Conservation (phyloP, 2,888 invertebrate species). For the Coecobrya sp. region DNA sequence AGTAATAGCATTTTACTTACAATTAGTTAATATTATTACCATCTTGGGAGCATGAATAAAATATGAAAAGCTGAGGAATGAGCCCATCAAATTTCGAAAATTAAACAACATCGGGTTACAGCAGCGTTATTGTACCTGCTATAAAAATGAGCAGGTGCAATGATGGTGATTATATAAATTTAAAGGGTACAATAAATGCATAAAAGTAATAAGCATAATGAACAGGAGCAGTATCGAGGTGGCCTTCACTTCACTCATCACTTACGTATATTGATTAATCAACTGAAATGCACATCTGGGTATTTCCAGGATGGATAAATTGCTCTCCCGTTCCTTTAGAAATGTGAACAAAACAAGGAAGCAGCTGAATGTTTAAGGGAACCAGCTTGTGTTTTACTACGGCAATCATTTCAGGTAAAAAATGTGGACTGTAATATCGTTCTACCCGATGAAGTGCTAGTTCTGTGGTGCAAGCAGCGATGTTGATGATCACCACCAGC, state of each 20-base stretch:
- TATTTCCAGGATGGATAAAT: slow-evolving; percentile 37
- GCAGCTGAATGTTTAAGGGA: slow-evolving; percentile 1
- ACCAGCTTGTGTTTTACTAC: slow-evolving; percentile 32
- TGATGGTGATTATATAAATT: slow-evolving; percentile 58
- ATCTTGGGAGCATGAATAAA: too few species aligned
- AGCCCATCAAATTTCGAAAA: slow-evolving; percentile 30
- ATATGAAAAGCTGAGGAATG: not conserved
- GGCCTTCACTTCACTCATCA: slow-evolving; percentile 54
- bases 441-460: not conserved
- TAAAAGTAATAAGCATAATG: slow-evolving; percentile 66
- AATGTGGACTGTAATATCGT: slow-evolving; percentile 25
- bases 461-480: not conserved
- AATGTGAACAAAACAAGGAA: slow-evolving; percentile 1
- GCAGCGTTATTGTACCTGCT: not conserved
- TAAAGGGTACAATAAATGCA: slow-evolving; percentile 60
- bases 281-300: slow-evolving; percentile 39
- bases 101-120: not conserved
- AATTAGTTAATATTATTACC: too few species aligned
- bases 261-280: slow-evolving; percentile 60
- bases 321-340: not conserved
- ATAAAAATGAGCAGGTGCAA: slow-evolving; percentile 56
- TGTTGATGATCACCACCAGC: not conserved
- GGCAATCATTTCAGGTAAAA: slow-evolving; percentile 37
- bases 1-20: not conserved
- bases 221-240: slow-evolving; percentile 19